Base-by-base conservation (phyloP, 2,113 vertebrate species). In the Prietella phreatophila region DNA sequence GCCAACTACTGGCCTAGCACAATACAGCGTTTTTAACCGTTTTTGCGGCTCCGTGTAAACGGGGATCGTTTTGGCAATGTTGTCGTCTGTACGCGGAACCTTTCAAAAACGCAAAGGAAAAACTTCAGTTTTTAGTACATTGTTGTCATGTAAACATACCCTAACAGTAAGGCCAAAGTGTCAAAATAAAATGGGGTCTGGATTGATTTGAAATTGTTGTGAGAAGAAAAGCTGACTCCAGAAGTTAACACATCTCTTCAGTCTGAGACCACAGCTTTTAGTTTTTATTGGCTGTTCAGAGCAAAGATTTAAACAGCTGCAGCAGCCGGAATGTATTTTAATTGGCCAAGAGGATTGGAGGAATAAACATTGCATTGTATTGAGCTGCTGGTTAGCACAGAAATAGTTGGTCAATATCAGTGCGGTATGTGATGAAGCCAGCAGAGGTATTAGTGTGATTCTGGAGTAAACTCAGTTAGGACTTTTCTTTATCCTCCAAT, bases 321-420 rank as follows among this genome's bases (percentile, higher is more conserved):
- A n/a, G 63, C 42, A 84, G 63, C 17, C 61, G 36, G 83, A n/a
- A 47, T 30, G 42, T 53, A 30, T 71, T 84, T 84, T 84, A 84
- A 84, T 71, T 84, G 83, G 83, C 63, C 47, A 7, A 33, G 63
- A 71, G 42, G n/a, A 50, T 53, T 33, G 47, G n/a, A 71, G 20
- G 71, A 84, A 67, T 53, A 15, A 71, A 33, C 47, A 8, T 55
- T 14, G 58, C 58, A 67, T 65, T 63, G 47, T 47, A 83, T 47
- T 27, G 42, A 50, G 36, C 39, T n/a, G 82, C 42, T 33, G 79
- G 55, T 81, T 82, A 61, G 33, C 33, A 82, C 56, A 82, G 61
- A 61, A 82, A 39, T 58, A 25, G 36, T 33, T 61, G 42, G 20
- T 69, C 61, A 17, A 84, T 67, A 53, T 27, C 61, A 55, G 82